These are phyloP conservation scores for Cataglyphis rosenhaueri DNA, from an alignment of 2,888 invertebrate species.

Conservation along the genomic window DNA sequence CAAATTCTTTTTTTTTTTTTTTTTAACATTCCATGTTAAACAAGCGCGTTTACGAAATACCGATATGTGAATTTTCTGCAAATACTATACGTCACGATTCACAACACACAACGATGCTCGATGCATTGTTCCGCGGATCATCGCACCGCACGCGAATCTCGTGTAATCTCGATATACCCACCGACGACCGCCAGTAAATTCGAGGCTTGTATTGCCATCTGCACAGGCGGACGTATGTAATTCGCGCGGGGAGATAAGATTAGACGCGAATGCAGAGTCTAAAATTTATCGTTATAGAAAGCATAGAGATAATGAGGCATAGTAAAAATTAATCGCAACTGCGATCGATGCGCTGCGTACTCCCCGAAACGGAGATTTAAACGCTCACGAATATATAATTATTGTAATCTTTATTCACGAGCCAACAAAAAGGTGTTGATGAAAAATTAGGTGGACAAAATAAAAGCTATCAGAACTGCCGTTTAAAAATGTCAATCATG, in stretches of 20 bases:
- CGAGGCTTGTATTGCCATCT: constrained; percentile 58
- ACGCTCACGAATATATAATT: not conserved
- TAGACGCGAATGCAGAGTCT: constrained; percentile 43
- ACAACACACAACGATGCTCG: not conserved
- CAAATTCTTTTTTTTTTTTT: not conserved
- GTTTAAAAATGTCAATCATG: constrained; percentile 8
- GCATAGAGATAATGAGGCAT: constrained; percentile 35
- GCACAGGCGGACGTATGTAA: constrained; percentile 58
- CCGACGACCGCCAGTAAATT: constrained; percentile 63
- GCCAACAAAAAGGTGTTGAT: not conserved
- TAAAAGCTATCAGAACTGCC: not conserved
- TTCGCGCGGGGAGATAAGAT: constrained; percentile 69
- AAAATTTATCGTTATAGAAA: constrained; percentile 35
- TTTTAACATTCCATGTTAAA: not conserved
- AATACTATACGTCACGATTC: not conserved
- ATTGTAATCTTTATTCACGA: constrained; percentile 13
- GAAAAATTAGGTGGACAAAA: not conserved
- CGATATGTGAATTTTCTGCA: not conserved
- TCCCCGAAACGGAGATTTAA: constrained; percentile 4
- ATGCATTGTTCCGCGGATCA: constrained; percentile 42
- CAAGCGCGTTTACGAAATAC: not conserved
- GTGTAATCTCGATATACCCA: constrained; percentile 25
- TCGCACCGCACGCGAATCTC: constrained; percentile 48
- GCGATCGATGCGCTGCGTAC: constrained; percentile 3
- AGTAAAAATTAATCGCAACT: constrained; percentile 31